Percentiles rank a stretch among this genome's conserved stretches.
These are phyloP conservation scores for Oryzias javanicus DNA, from an alignment of 2,113 vertebrate genomes.

Conservation along the genomic window DNA sequence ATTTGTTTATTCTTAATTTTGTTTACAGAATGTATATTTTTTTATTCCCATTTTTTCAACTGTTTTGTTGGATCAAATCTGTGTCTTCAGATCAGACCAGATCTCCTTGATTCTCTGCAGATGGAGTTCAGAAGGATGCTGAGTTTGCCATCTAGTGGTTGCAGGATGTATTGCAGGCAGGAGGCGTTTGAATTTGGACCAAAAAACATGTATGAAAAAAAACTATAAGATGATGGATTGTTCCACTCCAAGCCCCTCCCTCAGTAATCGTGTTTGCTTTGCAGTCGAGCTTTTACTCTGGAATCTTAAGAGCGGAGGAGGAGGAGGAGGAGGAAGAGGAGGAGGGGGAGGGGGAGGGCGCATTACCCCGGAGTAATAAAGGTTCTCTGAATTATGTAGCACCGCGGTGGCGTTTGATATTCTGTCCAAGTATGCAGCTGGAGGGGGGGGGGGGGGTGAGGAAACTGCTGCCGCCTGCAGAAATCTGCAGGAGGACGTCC, in stretches of 20 bases:
- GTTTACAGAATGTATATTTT: no score
- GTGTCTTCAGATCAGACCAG: no score
- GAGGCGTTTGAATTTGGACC: neutral
- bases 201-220: no score
- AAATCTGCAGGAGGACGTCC: conserved; percentile 35
- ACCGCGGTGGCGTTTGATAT: conserved; percentile 40
- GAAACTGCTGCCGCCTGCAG: conserved; percentile 43
- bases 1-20: no score
- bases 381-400: conserved; percentile 57
- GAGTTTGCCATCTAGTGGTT: conserved; percentile 54
- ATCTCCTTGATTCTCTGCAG: no score
- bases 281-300: conserved; percentile 7
- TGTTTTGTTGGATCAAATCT: no score
- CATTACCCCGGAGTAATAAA: conserved; percentile 49
- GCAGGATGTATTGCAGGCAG: conserved; percentile 15
- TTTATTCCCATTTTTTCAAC: no score
- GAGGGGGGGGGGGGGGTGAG: conserved; percentile 16
- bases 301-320: conserved; percentile 23
- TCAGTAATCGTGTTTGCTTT: conserved; percentile 4
- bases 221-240: no score
- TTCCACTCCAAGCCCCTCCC: conserved; percentile 11
- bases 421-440: conserved; percentile 28
- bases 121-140: neutral
- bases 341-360: conserved; percentile 19
- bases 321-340: no score